These are phyloP conservation scores for Helicolenus hilgendorfi DNA, from an alignment of 2,797 vertebrate species.

Conservation along the genomic window DNA sequence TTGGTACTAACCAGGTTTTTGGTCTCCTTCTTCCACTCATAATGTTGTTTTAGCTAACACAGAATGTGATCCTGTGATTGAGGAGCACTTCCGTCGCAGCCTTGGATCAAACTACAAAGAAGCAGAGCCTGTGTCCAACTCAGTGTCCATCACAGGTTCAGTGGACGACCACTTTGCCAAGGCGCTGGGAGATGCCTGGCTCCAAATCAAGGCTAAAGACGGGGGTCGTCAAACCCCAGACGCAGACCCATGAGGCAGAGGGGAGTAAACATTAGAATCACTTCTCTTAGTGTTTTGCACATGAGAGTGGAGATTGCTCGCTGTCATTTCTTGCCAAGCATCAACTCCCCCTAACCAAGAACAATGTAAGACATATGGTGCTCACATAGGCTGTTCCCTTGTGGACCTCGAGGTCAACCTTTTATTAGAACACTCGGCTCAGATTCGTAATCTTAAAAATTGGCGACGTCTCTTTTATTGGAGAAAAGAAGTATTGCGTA, in stretches of 20 bases:
- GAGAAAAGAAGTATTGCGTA: constrained; percentile 15
- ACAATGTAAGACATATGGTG: constrained; percentile 69
- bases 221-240: constrained; percentile 86
- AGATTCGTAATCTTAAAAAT: constrained; percentile 49
- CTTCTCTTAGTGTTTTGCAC: constrained; percentile 47
- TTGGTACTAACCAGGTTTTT: constrained; percentile 2
- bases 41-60: constrained; percentile 84
- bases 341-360: constrained; percentile 76
- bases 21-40: background rate
- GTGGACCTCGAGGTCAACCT: constrained; percentile 34
- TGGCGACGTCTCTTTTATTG: background rate
- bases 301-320: constrained; percentile 48
- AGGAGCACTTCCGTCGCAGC: constrained; percentile 98
- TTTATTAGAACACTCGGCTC: constrained; percentile 42
- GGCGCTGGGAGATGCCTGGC: constrained; percentile 97
- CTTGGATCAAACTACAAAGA: constrained; percentile 98
- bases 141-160: constrained; percentile 97
- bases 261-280: constrained; percentile 85
- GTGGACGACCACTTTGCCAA: constrained; percentile 99
- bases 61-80: constrained; percentile 96
- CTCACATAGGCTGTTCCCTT: constrained; percentile 35
- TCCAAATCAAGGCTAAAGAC: constrained; percentile 97
- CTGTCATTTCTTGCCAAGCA: constrained; percentile 68
- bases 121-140: constrained; percentile 93
- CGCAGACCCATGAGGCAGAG: constrained; percentile 90